Evolutionary conservation across 2,888 invertebrate genomes (phyloP), one percentile per base, ranked within the genome.

Genomic region (Acleris emargana): DNA sequence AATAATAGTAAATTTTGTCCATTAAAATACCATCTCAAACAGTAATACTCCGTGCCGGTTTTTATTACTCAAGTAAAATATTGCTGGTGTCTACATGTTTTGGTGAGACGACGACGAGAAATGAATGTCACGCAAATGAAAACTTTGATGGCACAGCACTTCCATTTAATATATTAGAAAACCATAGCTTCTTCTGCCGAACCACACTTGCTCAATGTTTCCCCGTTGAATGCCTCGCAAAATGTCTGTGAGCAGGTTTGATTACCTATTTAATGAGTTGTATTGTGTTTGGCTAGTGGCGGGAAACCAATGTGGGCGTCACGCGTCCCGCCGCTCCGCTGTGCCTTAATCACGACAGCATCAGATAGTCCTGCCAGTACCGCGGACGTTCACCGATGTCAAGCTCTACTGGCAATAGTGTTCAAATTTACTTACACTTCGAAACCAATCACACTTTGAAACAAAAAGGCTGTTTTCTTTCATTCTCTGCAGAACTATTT

Each of bases 261-360:
- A 45, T 57, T 57, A 25, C 6, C 25, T 25, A 57, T 57, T 57
- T 45, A 57, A 43, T 43, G 25, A 57, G 45, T 54, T 22, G 45
- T 45, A 57, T 57, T 25, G 57, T 57, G 55, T 45, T 17, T 28
- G 45, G 45, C 25, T 43, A 4, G 22, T 57, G 42, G 57, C 25
- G 57, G 57, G 11, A 25, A 57, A 57, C 57, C 57, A 45, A 25
- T 25, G 57, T 57, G 55, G 55, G 25, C 25, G 43, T 17, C 45
- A 13, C 25, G 17, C 55, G 55, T 42, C 43, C 45, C 25, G 25
- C 22, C 16, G 42, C 38, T 6, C 42, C n/a, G 42, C 16, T 20
- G 5, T 2, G 22, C 43, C 25, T 45, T 17, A 57, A 57, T 55
- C 45, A 45, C 17, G n/a, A 17, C 17, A 17, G 45, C 45, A 45